Base-by-base conservation (phyloP, 2,888 invertebrate species). In the Synergus laeviventris region DNA sequence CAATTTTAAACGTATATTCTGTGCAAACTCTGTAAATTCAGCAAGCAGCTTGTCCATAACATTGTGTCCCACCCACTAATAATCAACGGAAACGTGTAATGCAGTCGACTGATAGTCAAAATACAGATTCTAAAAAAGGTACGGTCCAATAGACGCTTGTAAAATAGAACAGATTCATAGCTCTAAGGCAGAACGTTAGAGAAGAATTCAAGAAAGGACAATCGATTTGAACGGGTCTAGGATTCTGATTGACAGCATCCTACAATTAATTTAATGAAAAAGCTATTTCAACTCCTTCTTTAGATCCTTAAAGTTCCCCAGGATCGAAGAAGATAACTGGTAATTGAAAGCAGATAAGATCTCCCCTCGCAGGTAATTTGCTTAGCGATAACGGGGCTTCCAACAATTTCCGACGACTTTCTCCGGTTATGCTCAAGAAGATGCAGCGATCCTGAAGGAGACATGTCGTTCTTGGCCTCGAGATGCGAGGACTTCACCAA, bases 381-480 rank as follows among this genome's bases (percentile, higher is more conserved):
- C 21, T 42, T 59, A 73, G 16, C 21, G 16, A 61, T 8, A 49
- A 14, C 14, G 49, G n/a, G 31, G 36, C 36, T 24, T 60, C 16
- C 7, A n/a, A 60, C 8, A 61, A 74, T 76, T 61, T 21, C 31
- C 42, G 49, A 62, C 38, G 59, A 60, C 8, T 61, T 38, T 56
- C 61, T 36, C 36, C 60, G 12, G 76, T 74, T 38, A 61, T 64
- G 77, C 39, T 74, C 24, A 74, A 59, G 56, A 56, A 60, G 73
- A 45, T 73, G 49, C 54, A 64, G 81, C 80, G 84, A 85, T 85
- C 86, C 83, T 86, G 86, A 86, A 86, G 84, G 84, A 86, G 87
- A 86, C 85, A 88, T 87, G 88, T 83, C 86, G 86, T 83, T 85
- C 84, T 83, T 86, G 86, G 84, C 86, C 84, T 87, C 88, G 87